Evolutionary conservation across 2,888 invertebrate genomes (phyloP).

Genomic region (Thelaira solivaga): DNA sequence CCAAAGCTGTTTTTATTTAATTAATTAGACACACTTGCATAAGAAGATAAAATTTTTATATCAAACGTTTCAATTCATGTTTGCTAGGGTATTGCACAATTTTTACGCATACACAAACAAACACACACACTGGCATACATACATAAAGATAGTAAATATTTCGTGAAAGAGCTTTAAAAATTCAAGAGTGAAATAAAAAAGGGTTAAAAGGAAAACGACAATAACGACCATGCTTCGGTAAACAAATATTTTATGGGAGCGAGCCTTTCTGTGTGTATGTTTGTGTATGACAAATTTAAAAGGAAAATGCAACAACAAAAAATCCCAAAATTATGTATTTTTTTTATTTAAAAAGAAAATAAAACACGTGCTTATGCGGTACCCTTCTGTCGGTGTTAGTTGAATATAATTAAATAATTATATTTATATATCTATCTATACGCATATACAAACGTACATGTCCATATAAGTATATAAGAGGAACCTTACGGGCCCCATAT

Average conservation of each 20-base stretch:
- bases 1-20: too few species aligned
- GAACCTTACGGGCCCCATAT: too few species aligned
- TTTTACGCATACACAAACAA: neutral
- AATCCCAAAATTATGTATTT: conserved; percentile 10
- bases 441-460: too few species aligned
- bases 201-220: conserved; percentile 42
- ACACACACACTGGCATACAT: neutral
- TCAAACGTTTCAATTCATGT: too few species aligned
- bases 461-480: too few species aligned
- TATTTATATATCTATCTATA: neutral
- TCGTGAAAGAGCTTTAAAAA: conserved; percentile 23
- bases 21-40: too few species aligned
- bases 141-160: neutral
- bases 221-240: conserved; percentile 56
- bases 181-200: conserved; percentile 38
- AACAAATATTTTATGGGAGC: conserved; percentile 45
- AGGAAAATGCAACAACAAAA: conserved; percentile 21
- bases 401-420: neutral
- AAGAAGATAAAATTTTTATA: too few species aligned
- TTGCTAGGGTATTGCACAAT: conserved; percentile 17
- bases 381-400: neutral
- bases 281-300: conserved; percentile 23
- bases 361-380: conserved; percentile 50
- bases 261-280: conserved; percentile 2
- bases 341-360: conserved; percentile 16